Conservation (phyloP, 2,797 vertebrate species). For the Poecilia wingei region DNA sequence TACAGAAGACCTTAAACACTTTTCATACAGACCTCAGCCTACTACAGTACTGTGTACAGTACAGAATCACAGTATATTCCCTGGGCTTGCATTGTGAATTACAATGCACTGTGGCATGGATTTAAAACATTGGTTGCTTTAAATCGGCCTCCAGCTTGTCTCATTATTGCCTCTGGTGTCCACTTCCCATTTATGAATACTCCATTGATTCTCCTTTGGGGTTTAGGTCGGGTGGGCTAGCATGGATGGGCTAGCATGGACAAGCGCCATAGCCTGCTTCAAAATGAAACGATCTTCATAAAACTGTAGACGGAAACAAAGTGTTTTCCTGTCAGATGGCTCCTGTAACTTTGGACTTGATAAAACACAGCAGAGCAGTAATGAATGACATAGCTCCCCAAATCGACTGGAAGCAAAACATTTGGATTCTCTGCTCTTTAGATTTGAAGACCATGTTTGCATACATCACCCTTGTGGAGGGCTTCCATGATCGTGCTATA, state of each 20-base stretch:
- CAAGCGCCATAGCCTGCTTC: neutral
- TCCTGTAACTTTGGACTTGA: neutral
- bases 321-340: neutral
- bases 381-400: neutral
- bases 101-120: neutral
- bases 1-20: neutral
- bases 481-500: neutral
- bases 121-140: neutral
- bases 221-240: neutral
- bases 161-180: neutral
- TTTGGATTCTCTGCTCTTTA: neutral
- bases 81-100: neutral
- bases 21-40: neutral
- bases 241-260: neutral
- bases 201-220: neutral
- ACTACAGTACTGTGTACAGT: neutral
- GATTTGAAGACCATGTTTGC: neutral
- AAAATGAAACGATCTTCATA: neutral
- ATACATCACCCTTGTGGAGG: neutral
- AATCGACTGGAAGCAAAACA: neutral
- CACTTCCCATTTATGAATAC: neutral
- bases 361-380: neutral
- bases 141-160: neutral
- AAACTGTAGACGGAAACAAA: neutral
- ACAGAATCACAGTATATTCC: neutral